phyloP scores from a whole-genome alignment of 2,888 invertebrate species.

The Empis stercorea region DNA sequence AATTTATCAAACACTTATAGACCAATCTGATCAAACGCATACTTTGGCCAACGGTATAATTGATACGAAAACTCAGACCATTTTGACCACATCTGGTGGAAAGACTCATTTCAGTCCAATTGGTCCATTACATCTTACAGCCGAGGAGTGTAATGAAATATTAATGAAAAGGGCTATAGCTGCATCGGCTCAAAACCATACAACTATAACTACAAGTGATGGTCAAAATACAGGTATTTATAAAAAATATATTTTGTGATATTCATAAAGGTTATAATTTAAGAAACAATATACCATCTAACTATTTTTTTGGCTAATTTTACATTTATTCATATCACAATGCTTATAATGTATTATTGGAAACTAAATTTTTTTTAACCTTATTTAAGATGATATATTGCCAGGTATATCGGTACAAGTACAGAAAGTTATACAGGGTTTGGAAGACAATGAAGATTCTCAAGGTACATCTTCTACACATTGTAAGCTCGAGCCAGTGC shows the following conservation, averaged over 20 bases:
- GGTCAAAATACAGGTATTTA: constrained; percentile 23
- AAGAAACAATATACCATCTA: background rate
- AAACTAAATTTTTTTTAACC: background rate
- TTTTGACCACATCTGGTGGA: constrained; percentile 25
- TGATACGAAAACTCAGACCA: constrained; percentile 36
- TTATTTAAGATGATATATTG: constrained; percentile 30
- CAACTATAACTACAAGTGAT: constrained; percentile 32
- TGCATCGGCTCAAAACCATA: constrained; percentile 42
- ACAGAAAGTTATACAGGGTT: constrained; percentile 37
- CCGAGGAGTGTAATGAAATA: constrained; percentile 67
- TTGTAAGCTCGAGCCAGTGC: constrained; percentile 36
- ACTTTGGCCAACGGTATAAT: constrained; percentile 34
- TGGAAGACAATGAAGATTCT: constrained; percentile 36
- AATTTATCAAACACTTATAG: constrained; percentile 16
- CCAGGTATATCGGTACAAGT: constrained; percentile 38
- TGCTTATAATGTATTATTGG: background rate
- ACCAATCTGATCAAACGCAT: constrained; percentile 32
- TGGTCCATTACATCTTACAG: constrained; percentile 58
- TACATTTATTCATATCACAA: constrained; percentile 8
- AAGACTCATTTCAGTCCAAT: constrained; percentile 52
- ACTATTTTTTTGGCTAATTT: constrained; percentile 13
- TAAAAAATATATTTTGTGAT: background rate
- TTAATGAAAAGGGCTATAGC: constrained; percentile 62
- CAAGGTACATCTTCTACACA: constrained; percentile 34
- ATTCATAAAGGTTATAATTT: background rate